Base-by-base conservation (phyloP, 2,113 vertebrate species). In the Limanda limanda region DNA sequence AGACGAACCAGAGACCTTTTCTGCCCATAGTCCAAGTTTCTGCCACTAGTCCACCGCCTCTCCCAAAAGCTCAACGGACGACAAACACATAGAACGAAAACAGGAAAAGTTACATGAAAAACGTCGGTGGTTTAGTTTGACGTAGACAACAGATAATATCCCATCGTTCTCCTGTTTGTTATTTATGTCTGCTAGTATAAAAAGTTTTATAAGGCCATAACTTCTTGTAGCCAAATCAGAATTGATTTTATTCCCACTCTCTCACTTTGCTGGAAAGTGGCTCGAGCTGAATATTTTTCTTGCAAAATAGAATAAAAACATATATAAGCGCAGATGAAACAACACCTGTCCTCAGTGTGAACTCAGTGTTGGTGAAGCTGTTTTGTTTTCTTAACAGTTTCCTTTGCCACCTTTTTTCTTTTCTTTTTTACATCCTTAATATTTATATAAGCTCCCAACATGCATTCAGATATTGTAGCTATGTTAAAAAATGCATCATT, bases 21-120 rank as follows among this genome's bases (percentile, higher is more conserved):
- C n/a, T n/a, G n/a, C n/a, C n/a, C n/a, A n/a, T n/a, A n/a, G n/a
- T n/a, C n/a, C n/a, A n/a, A n/a, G n/a, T n/a, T n/a, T n/a, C n/a
- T n/a, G n/a, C n/a, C n/a, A n/a, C n/a, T n/a, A n/a, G n/a, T n/a
- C n/a, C n/a, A n/a, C n/a, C n/a, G n/a, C n/a, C n/a, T n/a, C n/a
- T n/a, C n/a, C n/a, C 74, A 78, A 69, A 72, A 61, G 71, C 68
- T 57, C 15, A 15, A 73, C 55, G 69, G 66, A 58, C 57, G 13
- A 24, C 58, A 80, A 81, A 76, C 75, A 79, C 76, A 81, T 56
- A 78, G 56, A 76, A 59, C 23, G 31, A 65, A 40, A 54, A 73
- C 14, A 17, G 45, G 45, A 18, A 48, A 1, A 48, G 45, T 17
- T 13, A 2, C 13, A 45, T 15, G 42, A 45, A 45, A 15, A 45